A percentile compares a stretch with the other conserved stretches of the same genome.
phyloP scores from a whole-genome alignment of 2,888 invertebrate species.

The Tetropium fuscum region DNA sequence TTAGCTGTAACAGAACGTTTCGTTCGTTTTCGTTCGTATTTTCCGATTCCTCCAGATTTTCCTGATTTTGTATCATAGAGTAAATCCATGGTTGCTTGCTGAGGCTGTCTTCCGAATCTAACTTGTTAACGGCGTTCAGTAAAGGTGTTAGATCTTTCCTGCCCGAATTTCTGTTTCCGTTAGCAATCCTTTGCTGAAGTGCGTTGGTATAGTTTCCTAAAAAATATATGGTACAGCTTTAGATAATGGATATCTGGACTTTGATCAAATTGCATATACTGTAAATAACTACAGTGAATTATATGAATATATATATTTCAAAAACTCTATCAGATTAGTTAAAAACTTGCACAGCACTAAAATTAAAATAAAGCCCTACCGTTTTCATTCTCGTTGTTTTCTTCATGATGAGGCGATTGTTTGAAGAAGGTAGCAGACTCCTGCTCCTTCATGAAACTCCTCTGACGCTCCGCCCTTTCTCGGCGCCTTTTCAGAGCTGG shows the following conservation, averaged over 20 bases:
- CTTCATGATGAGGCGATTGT: constrained; percentile 61
- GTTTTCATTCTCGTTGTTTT: constrained; percentile 55
- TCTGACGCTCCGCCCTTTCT: constrained; percentile 86
- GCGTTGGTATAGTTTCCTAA: constrained; percentile 72
- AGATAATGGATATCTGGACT: neutral
- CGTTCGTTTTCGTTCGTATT: constrained; percentile 67
- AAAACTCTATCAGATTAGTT: too few relatives aligned
- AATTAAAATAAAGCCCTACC: constrained; percentile 58
- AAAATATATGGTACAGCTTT: constrained; percentile 30
- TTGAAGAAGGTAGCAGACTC: constrained; percentile 72
- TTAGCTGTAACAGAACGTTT: constrained; percentile 76
- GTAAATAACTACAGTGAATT: neutral
- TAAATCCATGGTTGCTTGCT: constrained; percentile 63
- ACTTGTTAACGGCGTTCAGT: constrained; percentile 70
- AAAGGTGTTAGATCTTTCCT: constrained; percentile 69
- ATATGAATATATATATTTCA: neutral
- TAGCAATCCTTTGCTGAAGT: constrained; percentile 72
- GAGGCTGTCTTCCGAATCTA: constrained; percentile 68
- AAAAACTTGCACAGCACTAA: constrained; percentile 55
- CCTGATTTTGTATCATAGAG: constrained; percentile 53
- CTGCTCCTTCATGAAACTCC: constrained; percentile 86
- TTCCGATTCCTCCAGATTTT: constrained; percentile 64
- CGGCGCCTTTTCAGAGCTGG: constrained; percentile 84
- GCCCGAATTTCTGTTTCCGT: constrained; percentile 66
- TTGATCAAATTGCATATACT: neutral